A percentile compares a stretch with the other conserved stretches of the same genome.
Evolutionary conservation across 2,888 invertebrate species (phyloP).

Genomic region (Volucella inflata): DNA sequence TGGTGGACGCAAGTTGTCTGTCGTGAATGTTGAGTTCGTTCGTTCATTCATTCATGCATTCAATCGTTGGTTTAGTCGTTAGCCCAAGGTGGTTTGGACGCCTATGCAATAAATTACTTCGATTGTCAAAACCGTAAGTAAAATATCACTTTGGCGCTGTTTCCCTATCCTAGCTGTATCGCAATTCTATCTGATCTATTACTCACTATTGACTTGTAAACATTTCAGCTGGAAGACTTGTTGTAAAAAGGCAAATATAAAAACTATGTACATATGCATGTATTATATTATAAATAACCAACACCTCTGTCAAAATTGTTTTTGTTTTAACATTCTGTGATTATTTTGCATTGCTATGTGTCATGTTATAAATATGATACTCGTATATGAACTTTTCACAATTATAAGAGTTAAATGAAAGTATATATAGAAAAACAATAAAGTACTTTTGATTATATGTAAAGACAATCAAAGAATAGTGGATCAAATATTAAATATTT

Average conservation of each 20-base stretch:
- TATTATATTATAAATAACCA: not conserved
- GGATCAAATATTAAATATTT: too few relatives aligned
- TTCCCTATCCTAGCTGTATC: constrained; percentile 46
- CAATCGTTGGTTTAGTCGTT: constrained; percentile 32
- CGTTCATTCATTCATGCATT: constrained; percentile 51
- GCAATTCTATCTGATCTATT: constrained; percentile 69
- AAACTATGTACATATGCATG: not conserved
- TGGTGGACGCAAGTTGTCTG: constrained; percentile 70
- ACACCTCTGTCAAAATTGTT: too few relatives aligned
- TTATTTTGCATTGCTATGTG: too few relatives aligned
- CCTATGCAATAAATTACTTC: constrained; percentile 65
- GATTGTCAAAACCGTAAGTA: constrained; percentile 74
- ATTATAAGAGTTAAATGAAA: too few relatives aligned
- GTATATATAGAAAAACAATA: too few relatives aligned
- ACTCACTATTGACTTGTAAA: constrained; percentile 69
- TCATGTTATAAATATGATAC: too few relatives aligned
- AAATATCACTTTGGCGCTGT: constrained; percentile 73
- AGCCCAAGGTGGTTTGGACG: constrained; percentile 61
- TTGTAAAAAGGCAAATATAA: not conserved
- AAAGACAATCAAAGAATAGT: too few relatives aligned
- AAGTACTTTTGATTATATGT: too few relatives aligned
- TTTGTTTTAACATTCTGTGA: too few relatives aligned
- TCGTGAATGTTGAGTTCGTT: constrained; percentile 59
- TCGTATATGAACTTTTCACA: too few relatives aligned
- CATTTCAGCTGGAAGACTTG: constrained; percentile 49